Evolutionary conservation across 2,888 invertebrate genomes (phyloP).

Genomic region (Tetranychus truncatus): DNA sequence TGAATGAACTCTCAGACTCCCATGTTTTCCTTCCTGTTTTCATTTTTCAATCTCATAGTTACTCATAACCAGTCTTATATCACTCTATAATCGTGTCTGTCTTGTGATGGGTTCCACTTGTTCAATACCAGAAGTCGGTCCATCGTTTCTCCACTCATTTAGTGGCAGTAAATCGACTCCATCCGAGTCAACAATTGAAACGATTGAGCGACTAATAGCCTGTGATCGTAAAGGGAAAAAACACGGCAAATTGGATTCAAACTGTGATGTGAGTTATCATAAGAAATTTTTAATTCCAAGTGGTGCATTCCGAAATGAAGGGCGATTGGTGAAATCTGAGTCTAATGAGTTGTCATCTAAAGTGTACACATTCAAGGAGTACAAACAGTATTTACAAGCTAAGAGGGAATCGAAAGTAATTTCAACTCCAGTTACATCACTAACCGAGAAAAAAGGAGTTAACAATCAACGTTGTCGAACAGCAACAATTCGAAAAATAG

Average conservation of each 20-base stretch:
- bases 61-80: not conserved
- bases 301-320: not conserved
- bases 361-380: constrained; percentile 8
- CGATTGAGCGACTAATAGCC: not conserved
- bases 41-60: not conserved
- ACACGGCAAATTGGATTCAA: not conserved
- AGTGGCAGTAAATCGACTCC: not conserved
- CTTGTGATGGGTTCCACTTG: not conserved
- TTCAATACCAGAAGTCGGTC: not conserved
- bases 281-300: not conserved
- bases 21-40: too few relatives aligned
- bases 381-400: constrained; percentile 9
- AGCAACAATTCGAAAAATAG: not conserved
- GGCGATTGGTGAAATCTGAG: not conserved
- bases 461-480: not conserved
- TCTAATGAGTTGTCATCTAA: not conserved
- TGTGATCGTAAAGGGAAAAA: not conserved
- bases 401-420: not conserved
- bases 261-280: not conserved
- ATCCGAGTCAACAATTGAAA: not conserved
- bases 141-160: not conserved
- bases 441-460: not conserved
- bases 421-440: not conserved
- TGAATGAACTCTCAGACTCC: not conserved
- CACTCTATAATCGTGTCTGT: not conserved